A percentile compares a stretch with the other conserved stretches of the same genome.
Evolutionary conservation across 2,888 invertebrate species (phyloP).

Genomic region (Sinhomidia bicolor): DNA sequence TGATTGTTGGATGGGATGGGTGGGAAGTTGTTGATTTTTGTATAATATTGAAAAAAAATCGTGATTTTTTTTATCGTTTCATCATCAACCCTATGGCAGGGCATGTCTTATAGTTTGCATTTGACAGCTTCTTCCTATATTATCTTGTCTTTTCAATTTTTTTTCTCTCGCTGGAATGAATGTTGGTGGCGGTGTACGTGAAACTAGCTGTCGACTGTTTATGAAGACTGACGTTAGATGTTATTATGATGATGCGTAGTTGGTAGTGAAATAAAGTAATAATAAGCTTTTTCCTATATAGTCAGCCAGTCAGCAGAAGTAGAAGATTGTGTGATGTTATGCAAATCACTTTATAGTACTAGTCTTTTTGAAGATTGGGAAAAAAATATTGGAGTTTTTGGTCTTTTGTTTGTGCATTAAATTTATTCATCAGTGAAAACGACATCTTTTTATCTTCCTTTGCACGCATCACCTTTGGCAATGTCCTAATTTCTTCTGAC

Average conservation of each 20-base stretch:
- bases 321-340: background rate
- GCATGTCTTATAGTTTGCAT: constrained; percentile 39
- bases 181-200: background rate
- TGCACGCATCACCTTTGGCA: background rate
- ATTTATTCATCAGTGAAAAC: constrained; percentile 45
- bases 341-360: constrained; percentile 19
- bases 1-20: constrained; percentile 7
- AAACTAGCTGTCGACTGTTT: constrained; percentile 21
- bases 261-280: constrained; percentile 23
- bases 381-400: background rate
- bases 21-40: background rate
- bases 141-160: constrained; percentile 47
- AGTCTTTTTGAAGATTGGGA: constrained; percentile 34
- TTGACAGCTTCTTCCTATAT: constrained; percentile 53
- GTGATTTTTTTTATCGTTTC: constrained; percentile 36
- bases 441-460: constrained; percentile 36
- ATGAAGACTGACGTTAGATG: constrained; percentile 2
- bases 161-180: constrained; percentile 20
- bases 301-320: background rate
- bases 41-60: constrained; percentile 43
- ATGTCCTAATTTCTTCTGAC: constrained; percentile 53
- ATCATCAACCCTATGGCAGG: constrained; percentile 38
- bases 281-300: constrained; percentile 5
- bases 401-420: background rate
- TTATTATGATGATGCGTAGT: constrained; percentile 2